Evolutionary conservation across 64 coral and sea anemone genomes (phyloP).

Genomic region (Stylophora pistillata): DNA sequence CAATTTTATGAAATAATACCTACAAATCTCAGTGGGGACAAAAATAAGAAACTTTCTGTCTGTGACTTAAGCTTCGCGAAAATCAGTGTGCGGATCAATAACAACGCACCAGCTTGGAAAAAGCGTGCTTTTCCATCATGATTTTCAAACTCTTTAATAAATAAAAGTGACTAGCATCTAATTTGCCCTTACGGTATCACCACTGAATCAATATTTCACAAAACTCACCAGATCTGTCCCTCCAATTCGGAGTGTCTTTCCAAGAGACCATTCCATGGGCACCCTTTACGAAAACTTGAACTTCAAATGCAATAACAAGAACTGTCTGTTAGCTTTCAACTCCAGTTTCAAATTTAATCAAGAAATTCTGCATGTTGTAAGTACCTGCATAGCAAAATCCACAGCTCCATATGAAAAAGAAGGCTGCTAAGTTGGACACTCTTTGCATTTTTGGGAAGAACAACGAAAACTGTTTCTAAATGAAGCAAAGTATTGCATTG

Average conservation of each 20-base stretch:
- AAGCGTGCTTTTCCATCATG: no score
- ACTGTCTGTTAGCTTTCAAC: no score
- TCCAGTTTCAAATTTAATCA: not conserved
- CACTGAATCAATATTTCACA: no score
- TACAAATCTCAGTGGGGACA: not conserved
- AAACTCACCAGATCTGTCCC: slow-evolving; percentile 68
- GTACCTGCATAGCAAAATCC: slow-evolving; percentile 43
- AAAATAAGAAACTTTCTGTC: no score
- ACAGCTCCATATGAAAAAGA: slow-evolving; percentile 34
- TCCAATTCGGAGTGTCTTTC: slow-evolving; percentile 51
- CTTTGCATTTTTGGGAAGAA: not conserved
- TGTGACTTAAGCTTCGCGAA: no score
- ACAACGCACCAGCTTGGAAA: no score
- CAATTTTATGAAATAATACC: not conserved
- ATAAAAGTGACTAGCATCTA: no score
- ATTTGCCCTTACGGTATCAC: no score
- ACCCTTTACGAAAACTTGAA: slow-evolving; percentile 65
- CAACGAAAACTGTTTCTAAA: not conserved
- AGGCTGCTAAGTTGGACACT: slow-evolving; percentile 8
- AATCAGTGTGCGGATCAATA: no score
- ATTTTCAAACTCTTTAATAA: no score
- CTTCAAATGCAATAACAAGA: not conserved
- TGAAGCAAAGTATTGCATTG: not conserved
- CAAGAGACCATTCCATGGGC: slow-evolving; percentile 41
- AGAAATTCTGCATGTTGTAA: not conserved